Evolutionary conservation across 2,797 vertebrate genomes (phyloP).

Genomic region (Aeoliscus strigatus): DNA sequence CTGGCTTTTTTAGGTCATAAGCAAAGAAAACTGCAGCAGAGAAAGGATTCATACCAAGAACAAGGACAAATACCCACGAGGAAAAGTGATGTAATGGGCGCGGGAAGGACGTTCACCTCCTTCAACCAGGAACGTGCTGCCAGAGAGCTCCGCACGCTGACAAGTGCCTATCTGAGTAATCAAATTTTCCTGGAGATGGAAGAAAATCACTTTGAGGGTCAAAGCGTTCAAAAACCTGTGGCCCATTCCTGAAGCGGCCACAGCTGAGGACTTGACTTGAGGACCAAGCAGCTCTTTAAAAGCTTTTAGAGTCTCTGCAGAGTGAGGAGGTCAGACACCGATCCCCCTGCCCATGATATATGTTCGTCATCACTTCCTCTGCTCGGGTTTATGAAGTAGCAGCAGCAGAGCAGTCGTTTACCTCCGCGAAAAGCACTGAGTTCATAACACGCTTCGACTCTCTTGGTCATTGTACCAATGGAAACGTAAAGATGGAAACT

Average conservation of each 20-base stretch:
- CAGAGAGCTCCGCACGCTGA: slow-evolving; percentile 14
- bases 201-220: slow-evolving; percentile 20
- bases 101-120: slow-evolving; percentile 5
- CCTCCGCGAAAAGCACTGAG: too few species aligned
- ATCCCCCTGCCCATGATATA: too few species aligned
- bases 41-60: too few species aligned
- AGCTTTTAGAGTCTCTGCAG: neutral
- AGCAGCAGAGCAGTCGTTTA: too few species aligned
- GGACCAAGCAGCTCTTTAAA: slow-evolving; percentile 13
- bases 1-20: slow-evolving; percentile 5
- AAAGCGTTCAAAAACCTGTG: slow-evolving; percentile 20
- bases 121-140: slow-evolving; percentile 5
- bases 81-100: slow-evolving; percentile 1
- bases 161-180: slow-evolving; percentile 22
- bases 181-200: slow-evolving; percentile 12
- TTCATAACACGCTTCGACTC: too few species aligned
- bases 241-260: slow-evolving; percentile 17
- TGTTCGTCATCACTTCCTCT: too few species aligned
- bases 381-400: too few species aligned
- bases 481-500: too few species aligned
- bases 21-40: neutral
- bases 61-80: neutral
- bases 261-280: slow-evolving; percentile 10
- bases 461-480: too few species aligned
- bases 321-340: too few species aligned